These are phyloP conservation scores for Rhineura floridana DNA, from an alignment of 2,113 vertebrate genomes.

Conservation along the genomic window DNA sequence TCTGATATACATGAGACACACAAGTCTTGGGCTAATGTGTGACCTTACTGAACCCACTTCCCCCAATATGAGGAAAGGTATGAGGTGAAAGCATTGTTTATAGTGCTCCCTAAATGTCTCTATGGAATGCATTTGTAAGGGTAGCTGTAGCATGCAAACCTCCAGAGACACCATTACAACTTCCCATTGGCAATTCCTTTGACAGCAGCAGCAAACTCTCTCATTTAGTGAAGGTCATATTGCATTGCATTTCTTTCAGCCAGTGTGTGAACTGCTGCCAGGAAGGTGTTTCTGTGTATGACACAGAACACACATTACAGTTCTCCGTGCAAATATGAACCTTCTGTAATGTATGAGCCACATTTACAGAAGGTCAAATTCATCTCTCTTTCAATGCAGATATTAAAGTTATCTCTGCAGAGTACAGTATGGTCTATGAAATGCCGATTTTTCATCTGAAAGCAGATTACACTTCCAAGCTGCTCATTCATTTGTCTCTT, in stretches of 20 bases:
- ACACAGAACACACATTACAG: neutral
- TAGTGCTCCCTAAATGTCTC: neutral
- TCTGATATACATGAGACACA: neutral
- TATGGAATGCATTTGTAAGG: neutral
- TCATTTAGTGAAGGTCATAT: neutral
- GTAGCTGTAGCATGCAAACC: neutral
- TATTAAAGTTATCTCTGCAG: neutral
- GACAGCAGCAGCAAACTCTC: too few species aligned
- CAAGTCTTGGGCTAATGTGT: neutral
- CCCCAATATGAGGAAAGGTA: neutral
- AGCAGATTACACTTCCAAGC: constrained; percentile 18
- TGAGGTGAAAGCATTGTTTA: neutral
- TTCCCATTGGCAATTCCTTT: neutral
- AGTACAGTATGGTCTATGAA: constrained; percentile 17
- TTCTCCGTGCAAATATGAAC: neutral
- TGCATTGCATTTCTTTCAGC: neutral
- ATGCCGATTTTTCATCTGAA: constrained; percentile 52
- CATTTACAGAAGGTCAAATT: neutral
- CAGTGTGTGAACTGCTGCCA: neutral
- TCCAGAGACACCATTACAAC: neutral
- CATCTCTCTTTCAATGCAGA: neutral
- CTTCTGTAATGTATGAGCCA: neutral
- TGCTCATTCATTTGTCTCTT: constrained; percentile 26
- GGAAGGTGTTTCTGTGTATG: neutral
- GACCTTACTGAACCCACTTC: neutral